These are phyloP conservation scores for Condylura cristata DNA, from an alignment of 2,113 vertebrate species.

Conservation along the genomic window DNA sequence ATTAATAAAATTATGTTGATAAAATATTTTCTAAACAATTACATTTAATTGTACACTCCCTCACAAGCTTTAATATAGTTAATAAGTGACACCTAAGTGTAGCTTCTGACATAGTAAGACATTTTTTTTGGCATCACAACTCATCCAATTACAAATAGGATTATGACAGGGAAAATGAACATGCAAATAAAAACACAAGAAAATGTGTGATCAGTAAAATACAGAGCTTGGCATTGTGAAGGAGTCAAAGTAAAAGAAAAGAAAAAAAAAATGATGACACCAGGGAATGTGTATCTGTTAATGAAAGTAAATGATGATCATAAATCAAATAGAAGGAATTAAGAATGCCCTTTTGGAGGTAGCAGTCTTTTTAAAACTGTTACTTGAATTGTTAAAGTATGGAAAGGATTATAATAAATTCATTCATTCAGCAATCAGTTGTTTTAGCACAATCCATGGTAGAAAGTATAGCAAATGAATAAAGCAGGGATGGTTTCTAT, in stretches of 20 bases:
- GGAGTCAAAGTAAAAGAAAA: constrained; percentile 6
- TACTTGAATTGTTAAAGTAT: not conserved
- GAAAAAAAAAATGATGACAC: not conserved
- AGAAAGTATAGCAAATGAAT: not conserved
- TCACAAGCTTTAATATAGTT: not conserved
- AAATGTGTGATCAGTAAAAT: constrained; percentile 22
- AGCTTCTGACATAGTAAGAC: not conserved
- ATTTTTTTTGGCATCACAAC: not conserved
- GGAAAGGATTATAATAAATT: not conserved
- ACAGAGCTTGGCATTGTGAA: not conserved
- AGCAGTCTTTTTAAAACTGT: not conserved
- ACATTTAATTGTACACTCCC: not conserved
- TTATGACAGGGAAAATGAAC: not conserved
- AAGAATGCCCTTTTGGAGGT: not conserved
- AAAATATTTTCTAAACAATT: not conserved
- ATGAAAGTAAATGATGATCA: constrained; percentile 7
- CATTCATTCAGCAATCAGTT: not conserved
- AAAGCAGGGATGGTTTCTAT: not conserved
- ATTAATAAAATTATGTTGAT: too few relatives aligned
- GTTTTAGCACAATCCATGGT: not conserved
- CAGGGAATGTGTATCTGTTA: not conserved
- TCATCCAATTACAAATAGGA: constrained; percentile 4
- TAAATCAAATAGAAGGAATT: not conserved
- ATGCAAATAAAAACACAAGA: not conserved
- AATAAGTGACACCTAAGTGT: not conserved